Base-by-base conservation (phyloP, 2,888 invertebrate species). In the Cerceris rybyensis region DNA sequence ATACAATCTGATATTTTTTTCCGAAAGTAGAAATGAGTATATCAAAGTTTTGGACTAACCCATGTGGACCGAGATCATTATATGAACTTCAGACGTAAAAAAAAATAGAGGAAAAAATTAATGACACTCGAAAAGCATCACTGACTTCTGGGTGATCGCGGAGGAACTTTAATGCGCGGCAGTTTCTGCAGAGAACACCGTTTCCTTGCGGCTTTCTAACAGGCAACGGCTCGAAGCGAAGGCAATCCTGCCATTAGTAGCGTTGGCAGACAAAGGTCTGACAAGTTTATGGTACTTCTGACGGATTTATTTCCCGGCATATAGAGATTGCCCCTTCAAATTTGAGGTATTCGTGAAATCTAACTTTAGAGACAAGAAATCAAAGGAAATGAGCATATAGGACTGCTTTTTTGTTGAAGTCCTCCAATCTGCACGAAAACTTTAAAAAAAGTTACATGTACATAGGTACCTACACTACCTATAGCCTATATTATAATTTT, bases 211-310 rank as follows among this genome's bases (percentile, higher is more conserved):
- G 46, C 66, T 72, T 74, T 63, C 70, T 70, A 78, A 52, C 70
- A 64, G 75, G 46, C 42, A 58, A 46, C 58, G 69, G 14, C 59
- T 58, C 60, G 50, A 75, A 57, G 65, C 61, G 73, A 57, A 72
- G 76, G 61, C 68, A 49, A 72, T 78, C 75, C 64, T 71, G 83
- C 83, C 80, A 86, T 87, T 86, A 86, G 82, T 78, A 79, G 80
- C 73, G 82, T 64, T 75, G 78, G 76, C 81, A 74, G 84, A 82
- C 81, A 83, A 84, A 87, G 85, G 78, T 65, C 66, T 75, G 87
- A 88, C 86, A 88, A 87, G 81, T 88, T 88, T 88, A 88, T 81
- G 86, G 82, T 78, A 80, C 83, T 80, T 85, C 59, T 76, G 83
- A 88, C 82, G 79, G 88, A 88, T 88, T 88, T 88, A 88, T 85